phyloP scores from a whole-genome alignment of 64 coral and sea anemone genomes.

The Actinia equina region DNA sequence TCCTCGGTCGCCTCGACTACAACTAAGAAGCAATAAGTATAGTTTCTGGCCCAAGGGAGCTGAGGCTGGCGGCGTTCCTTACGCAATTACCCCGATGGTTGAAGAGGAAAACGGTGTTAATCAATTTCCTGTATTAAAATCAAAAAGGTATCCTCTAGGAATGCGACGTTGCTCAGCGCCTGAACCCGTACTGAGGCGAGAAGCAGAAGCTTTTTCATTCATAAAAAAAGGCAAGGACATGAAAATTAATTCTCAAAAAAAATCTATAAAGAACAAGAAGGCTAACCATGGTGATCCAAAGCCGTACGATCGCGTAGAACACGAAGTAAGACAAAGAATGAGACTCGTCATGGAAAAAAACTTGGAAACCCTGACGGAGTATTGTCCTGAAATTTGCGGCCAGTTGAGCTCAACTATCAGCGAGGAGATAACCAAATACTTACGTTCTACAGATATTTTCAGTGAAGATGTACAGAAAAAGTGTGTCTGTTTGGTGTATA shows the following conservation, averaged over 20 bases:
- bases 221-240: neutral
- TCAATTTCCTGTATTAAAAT: neutral
- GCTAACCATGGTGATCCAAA: neutral
- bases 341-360: neutral
- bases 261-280: neutral
- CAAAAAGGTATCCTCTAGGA: neutral
- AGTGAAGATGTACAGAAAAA: slow-evolving; percentile 44
- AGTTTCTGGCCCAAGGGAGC: slow-evolving; percentile 1
- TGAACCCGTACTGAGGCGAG: neutral
- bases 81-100: neutral
- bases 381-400: neutral
- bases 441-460: neutral
- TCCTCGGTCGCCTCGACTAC: neutral
- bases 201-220: neutral
- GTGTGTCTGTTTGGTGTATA: slow-evolving; percentile 79
- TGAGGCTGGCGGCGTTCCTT: neutral
- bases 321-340: neutral
- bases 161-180: neutral
- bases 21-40: neutral
- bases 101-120: neutral
- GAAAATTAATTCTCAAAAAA: neutral
- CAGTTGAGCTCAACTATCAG: neutral
- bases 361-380: neutral
- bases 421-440: neutral
- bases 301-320: neutral